Evolutionary conservation across 2,888 invertebrate species (phyloP).

Genomic region (Exocentrus adspersus): DNA sequence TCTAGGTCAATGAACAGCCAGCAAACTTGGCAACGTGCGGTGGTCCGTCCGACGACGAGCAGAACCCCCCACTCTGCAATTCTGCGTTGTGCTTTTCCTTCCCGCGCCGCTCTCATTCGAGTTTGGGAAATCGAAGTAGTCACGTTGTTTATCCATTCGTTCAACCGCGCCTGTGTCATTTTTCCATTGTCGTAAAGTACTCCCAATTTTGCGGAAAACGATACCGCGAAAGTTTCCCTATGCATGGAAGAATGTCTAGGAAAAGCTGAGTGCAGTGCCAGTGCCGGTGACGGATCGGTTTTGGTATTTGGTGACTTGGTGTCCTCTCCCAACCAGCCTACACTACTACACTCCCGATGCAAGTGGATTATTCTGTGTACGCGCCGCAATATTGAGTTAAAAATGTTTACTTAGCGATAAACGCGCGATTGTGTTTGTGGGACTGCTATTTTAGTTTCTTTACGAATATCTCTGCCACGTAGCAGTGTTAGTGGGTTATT

Average conservation of each 20-base stretch:
- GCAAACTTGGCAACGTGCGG: slow-evolving; percentile 22
- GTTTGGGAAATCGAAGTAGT: slow-evolving; percentile 43
- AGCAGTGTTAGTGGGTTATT: slow-evolving; percentile 49
- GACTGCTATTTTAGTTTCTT: slow-evolving; percentile 52
- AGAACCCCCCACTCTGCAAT: slow-evolving; percentile 45
- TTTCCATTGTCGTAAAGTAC: slow-evolving; percentile 37
- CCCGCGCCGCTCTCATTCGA: slow-evolving; percentile 56
- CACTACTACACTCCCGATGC: too few relatives aligned
- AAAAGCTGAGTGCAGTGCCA: slow-evolving; percentile 16
- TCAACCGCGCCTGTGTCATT: slow-evolving; percentile 44
- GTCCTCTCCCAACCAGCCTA: slow-evolving; percentile 27
- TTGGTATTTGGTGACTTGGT: slow-evolving; percentile 25
- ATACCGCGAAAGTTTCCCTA: slow-evolving; percentile 19
- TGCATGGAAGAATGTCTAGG: background rate
- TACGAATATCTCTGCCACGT: slow-evolving; percentile 49
- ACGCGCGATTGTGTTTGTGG: slow-evolving; percentile 51
- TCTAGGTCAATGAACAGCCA: slow-evolving; percentile 13
- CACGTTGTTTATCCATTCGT: slow-evolving; percentile 27
- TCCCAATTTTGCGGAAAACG: slow-evolving; percentile 30
- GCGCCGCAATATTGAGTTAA: slow-evolving; percentile 41
- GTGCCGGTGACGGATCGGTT: slow-evolving; percentile 22
- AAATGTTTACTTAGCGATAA: slow-evolving; percentile 53
- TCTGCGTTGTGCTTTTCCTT: slow-evolving; percentile 50
- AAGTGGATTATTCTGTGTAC: slow-evolving; percentile 39
- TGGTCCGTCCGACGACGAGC: slow-evolving; percentile 34